Conservation (phyloP, 1,140 invertebrate species). For the Adoxophyes honmai region DNA sequence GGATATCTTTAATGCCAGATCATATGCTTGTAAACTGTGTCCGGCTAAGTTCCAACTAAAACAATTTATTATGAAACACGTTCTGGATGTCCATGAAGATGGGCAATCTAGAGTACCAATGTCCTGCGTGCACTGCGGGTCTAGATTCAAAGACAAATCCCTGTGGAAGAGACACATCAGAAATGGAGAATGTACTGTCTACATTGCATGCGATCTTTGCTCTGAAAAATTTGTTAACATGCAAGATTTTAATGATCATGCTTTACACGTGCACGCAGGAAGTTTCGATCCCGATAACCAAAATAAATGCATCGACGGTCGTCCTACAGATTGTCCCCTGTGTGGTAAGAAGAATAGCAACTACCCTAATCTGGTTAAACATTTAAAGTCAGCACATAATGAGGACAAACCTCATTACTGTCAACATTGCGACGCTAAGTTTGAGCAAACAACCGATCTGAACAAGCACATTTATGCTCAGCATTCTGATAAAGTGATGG, state of each 20-base stretch:
- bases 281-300: conserved; percentile 62
- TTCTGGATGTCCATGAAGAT: conserved; percentile 73
- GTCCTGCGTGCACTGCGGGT: conserved; percentile 65
- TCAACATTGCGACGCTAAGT: conserved; percentile 70
- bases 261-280: conserved; percentile 62
- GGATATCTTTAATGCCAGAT: conserved; percentile 72
- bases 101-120: conserved; percentile 61
- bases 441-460: conserved; percentile 64
- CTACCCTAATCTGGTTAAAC: conserved; percentile 77
- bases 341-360: conserved; percentile 75
- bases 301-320: conserved; percentile 64
- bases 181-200: conserved; percentile 71
- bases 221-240: conserved; percentile 68
- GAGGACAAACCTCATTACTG: conserved; percentile 73
- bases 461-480: conserved; percentile 72
- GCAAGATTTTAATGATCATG: conserved; percentile 74
- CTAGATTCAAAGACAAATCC: conserved; percentile 64
- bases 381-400: conserved; percentile 72
- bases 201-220: conserved; percentile 74
- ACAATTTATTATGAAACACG: conserved; percentile 75
- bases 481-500: conserved; percentile 59
- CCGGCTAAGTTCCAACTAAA: conserved; percentile 74
- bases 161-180: conserved; percentile 72
- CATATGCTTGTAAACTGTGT: conserved; percentile 72
- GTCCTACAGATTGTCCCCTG: conserved; percentile 72